Conservation (phyloP, 2,797 vertebrate genomes). For the Saxicola maurus region DNA sequence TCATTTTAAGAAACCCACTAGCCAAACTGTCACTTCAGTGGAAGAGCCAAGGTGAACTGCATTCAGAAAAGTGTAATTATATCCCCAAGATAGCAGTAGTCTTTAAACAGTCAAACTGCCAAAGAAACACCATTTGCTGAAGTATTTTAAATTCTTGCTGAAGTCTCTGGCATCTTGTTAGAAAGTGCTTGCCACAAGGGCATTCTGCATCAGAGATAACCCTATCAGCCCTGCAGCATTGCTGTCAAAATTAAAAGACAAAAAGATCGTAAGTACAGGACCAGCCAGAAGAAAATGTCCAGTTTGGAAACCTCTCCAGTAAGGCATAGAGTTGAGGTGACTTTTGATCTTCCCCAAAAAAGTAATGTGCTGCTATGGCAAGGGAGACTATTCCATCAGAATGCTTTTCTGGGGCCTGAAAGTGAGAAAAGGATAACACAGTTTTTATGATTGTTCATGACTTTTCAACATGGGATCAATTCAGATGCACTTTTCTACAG, state of each 20-base stretch:
- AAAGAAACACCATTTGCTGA: conserved; percentile 3
- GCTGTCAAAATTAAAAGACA: conserved; percentile 76
- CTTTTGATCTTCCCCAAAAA: conserved; percentile 84
- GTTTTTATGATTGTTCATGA: neutral
- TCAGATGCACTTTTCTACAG: neutral
- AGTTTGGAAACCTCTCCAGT: conserved; percentile 81
- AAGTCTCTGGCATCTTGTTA: neutral
- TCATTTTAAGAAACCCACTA: neutral
- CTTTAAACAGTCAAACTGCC: neutral
- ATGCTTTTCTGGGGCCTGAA: conserved; percentile 77
- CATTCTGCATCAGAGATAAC: neutral
- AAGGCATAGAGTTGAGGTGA: conserved; percentile 80
- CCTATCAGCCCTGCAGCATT: neutral
- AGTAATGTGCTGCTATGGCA: conserved; percentile 87
- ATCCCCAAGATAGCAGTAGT: neutral
- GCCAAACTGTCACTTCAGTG: neutral
- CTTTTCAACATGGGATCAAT: neutral
- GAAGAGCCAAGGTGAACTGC: neutral
- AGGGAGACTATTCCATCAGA: conserved; percentile 83
- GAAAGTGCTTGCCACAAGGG: neutral
- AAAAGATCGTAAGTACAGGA: conserved; percentile 92
- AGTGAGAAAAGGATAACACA: neutral
- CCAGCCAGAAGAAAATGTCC: conserved; percentile 91
- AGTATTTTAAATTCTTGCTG: neutral
- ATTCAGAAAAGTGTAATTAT: neutral